These are phyloP conservation scores for Lutjanus argentimaculatus DNA, from an alignment of 2,797 vertebrate genomes.

Conservation along the genomic window DNA sequence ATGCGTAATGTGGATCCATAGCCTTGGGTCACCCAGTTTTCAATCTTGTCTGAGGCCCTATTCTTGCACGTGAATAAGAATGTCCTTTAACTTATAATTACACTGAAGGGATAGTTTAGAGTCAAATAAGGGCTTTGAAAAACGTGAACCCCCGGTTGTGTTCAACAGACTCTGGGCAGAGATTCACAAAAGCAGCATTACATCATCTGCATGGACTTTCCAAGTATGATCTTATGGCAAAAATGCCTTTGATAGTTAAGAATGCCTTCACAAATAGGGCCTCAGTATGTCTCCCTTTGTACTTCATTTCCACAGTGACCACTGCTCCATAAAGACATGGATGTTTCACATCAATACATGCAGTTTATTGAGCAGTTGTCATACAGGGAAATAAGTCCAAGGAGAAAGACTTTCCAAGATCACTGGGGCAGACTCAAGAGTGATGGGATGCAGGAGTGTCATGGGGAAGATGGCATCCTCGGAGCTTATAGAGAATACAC, in stretches of 20 bases:
- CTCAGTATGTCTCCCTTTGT: constrained; percentile 67
- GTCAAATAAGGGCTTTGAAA: constrained; percentile 45
- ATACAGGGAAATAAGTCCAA: constrained; percentile 44
- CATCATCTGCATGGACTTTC: constrained; percentile 43
- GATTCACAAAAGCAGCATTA: constrained; percentile 54
- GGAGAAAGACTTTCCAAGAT: constrained; percentile 56
- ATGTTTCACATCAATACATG: constrained; percentile 57
- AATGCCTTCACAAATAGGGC: constrained; percentile 64
- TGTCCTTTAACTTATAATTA: constrained; percentile 35
- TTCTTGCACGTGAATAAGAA: constrained; percentile 52
- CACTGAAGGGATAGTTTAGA: constrained; percentile 32
- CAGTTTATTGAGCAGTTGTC: constrained; percentile 60
- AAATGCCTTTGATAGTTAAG: constrained; percentile 41
- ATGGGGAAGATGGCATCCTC: constrained; percentile 56
- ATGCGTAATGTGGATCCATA: background rate
- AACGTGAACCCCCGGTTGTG: constrained; percentile 36
- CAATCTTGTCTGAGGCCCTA: constrained; percentile 67
- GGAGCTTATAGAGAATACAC: constrained; percentile 45
- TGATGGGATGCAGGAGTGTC: constrained; percentile 42
- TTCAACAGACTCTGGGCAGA: constrained; percentile 35
- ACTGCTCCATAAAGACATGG: constrained; percentile 45
- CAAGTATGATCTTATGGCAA: constrained; percentile 56
- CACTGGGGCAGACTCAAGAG: constrained; percentile 45
- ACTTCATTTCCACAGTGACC: constrained; percentile 70
- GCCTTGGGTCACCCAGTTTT: constrained; percentile 47